These are phyloP conservation scores for Ornithorhynchus anatinus DNA, from an alignment of 2,113 vertebrate genomes.

Conservation along the genomic window DNA sequence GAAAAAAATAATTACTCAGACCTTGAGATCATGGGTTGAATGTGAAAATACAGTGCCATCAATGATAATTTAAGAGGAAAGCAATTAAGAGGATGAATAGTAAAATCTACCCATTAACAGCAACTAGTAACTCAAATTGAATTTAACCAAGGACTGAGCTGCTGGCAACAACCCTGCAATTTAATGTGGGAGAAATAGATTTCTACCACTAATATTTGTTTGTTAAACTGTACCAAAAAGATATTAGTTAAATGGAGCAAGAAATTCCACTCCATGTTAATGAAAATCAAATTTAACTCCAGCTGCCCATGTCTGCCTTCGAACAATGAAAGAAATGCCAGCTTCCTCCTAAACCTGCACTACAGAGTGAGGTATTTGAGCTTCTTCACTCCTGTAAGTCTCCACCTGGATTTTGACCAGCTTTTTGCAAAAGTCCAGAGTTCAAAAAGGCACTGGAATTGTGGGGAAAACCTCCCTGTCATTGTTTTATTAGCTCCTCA, in stretches of 20 bases:
- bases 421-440: too few species aligned
- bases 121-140: constrained; percentile 51
- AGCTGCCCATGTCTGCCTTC: constrained; percentile 11
- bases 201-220: constrained; percentile 54
- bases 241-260: constrained; percentile 63
- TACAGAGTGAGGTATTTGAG: too few species aligned
- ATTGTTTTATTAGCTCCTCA: too few species aligned
- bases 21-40: constrained; percentile 39
- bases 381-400: too few species aligned
- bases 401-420: too few species aligned
- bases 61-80: constrained; percentile 50
- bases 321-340: too few species aligned
- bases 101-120: constrained; percentile 48
- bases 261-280: constrained; percentile 56
- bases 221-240: constrained; percentile 52
- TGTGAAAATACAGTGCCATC: constrained; percentile 41
- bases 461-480: too few species aligned
- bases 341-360: too few species aligned
- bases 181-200: constrained; percentile 61
- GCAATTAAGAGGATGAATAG: constrained; percentile 62
- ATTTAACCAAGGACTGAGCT: constrained; percentile 45
- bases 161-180: constrained; percentile 41
- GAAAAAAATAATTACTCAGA: constrained; percentile 53
- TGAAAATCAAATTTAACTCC: constrained; percentile 57
- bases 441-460: too few species aligned